A percentile compares a stretch with the other conserved stretches of the same genome.
Evolutionary conservation across 2,113 vertebrate genomes (phyloP).

Genomic region (Oceanites oceanicus): DNA sequence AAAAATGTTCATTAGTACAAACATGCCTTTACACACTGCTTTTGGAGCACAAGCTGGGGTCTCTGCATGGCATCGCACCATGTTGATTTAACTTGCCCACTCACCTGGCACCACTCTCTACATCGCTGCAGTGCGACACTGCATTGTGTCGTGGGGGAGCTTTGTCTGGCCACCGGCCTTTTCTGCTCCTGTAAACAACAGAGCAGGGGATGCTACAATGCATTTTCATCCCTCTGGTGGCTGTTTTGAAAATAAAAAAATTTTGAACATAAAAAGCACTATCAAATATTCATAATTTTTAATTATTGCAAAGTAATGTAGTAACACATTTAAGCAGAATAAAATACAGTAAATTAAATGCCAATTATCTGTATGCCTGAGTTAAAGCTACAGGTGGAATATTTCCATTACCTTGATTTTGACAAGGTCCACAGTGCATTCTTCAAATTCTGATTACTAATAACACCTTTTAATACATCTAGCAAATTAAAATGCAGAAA

Average conservation of each 20-base stretch:
- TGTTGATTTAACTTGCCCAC: neutral
- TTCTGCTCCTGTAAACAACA: neutral
- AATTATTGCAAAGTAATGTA: neutral
- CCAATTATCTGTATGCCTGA: neutral
- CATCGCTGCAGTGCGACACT: accelerated
- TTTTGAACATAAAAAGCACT: neutral
- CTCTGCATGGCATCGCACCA: accelerated
- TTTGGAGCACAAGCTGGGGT: neutral
- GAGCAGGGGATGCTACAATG: neutral
- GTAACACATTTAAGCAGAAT: neutral
- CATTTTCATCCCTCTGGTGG: neutral
- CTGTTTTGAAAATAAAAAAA: neutral
- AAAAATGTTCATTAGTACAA: neutral
- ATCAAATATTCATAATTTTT: neutral
- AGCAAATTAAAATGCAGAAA: neutral
- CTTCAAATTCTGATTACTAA: neutral
- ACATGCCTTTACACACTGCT: neutral
- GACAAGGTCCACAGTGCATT: neutral
- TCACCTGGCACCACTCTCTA: neutral
- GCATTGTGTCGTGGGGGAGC: accelerated
- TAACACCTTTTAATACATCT: neutral
- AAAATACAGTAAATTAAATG: neutral
- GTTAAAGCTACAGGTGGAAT: neutral
- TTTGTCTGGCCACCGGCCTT: neutral
- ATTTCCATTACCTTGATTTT: neutral